Base-by-base conservation (phyloP, 2,113 vertebrate species). In the Gavia stellata region DNA sequence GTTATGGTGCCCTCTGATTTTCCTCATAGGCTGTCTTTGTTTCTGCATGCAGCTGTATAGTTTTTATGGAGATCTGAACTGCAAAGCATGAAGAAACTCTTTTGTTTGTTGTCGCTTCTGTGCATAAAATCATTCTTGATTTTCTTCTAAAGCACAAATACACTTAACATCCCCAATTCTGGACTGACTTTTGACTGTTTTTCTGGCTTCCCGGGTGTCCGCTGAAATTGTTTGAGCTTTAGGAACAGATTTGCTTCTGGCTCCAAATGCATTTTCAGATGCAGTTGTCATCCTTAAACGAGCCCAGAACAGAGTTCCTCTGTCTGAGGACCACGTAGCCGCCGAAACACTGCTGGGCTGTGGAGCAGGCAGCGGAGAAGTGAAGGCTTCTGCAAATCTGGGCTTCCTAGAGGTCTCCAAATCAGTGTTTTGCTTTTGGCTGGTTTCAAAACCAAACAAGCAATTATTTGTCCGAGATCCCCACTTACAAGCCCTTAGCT, bases 81-180 rank as follows among this genome's bases (percentile, higher is more conserved):
- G 88, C 68, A 63, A 71, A 85, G 67, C 61, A 84, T 96, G 88
- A 97, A 97, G 63, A 86, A 96, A 92, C 81, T 82, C 88, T 91
- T 93, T 95, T 97, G 94, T 97, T 83, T 93, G 75, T 68, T 73
- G 52, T 84, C 1, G 0, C 65, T 92, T 95, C 88, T 96, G 77
- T 96, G 63, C 90, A 96, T 96, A 86, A 96, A 97, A 75, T 89
- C 68, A 52, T 83, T 79, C 94, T 92, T 96, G 68, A 93, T 96
- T 95, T 94, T 95, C 94, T 96, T 75, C 83, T 95, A 67, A 95
- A 90, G 65, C 92, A 94, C 88, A 96, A 92, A 94, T 78, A 72
- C 73, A 94, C 92, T 96, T 74, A 74, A 95, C 95, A 75, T 63
- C 15, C 49, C 73, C 36, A 38, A 3, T 86, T 92, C 93, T 86